A percentile compares a stretch with the other conserved stretches of the same genome.
Conservation (phyloP, 2,888 invertebrate species). For the Caradrina clavipalpis region DNA sequence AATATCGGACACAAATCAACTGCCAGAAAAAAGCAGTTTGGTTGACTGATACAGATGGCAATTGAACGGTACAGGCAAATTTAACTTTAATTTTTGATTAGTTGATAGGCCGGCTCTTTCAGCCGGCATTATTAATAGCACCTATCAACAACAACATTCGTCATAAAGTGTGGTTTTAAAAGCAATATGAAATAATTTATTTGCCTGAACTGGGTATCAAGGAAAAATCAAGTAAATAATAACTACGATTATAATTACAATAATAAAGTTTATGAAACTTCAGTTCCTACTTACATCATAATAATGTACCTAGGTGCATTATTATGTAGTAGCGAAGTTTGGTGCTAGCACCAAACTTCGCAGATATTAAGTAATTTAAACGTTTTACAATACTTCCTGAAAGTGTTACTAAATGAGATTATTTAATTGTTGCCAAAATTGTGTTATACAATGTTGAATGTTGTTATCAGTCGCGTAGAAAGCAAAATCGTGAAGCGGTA, state of each 20-base stretch:
- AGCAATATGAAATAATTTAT: too few relatives aligned
- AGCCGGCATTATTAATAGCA: too few relatives aligned
- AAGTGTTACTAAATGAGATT: constrained; percentile 45
- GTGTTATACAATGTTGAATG: constrained; percentile 55
- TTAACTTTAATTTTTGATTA: not conserved
- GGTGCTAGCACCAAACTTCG: constrained; percentile 18
- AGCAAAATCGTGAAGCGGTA: constrained; percentile 48
- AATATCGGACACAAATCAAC: not conserved
- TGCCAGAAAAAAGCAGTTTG: not conserved
- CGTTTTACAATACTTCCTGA: constrained; percentile 44
- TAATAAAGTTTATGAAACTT: constrained; percentile 6
- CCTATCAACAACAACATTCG: too few relatives aligned
- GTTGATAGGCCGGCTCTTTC: too few relatives aligned
- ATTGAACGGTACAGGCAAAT: not conserved
- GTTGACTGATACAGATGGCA: not conserved
- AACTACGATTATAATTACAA: not conserved
- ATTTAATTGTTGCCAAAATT: constrained; percentile 53
- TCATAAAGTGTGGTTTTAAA: too few relatives aligned
- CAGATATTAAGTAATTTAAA: constrained; percentile 34
- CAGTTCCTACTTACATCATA: not conserved
- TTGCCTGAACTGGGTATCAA: not conserved
- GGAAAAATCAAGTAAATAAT: constrained; percentile 11
- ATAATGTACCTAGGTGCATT: not conserved
- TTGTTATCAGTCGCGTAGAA: constrained; percentile 54
- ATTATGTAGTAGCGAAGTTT: too few relatives aligned